Base-by-base conservation (phyloP, 2,113 vertebrate species). In the Poeciliopsis retropinna region DNA sequence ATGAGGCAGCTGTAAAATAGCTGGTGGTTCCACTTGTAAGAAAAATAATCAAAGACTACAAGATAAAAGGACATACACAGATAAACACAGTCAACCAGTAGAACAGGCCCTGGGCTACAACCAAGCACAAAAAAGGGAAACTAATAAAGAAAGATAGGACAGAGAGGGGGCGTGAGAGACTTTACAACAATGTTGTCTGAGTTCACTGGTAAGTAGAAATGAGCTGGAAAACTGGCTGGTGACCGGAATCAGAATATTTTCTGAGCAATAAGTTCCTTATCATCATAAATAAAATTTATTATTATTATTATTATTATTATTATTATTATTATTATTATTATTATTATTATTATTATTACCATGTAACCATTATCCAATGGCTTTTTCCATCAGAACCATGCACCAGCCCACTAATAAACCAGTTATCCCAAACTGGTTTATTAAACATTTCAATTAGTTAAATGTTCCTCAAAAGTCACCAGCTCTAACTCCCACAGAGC, bases 11-110 rank as follows among this genome's bases (percentile, higher is more conserved):
- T 70, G 73, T 88, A 76, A 89, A 87, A 84, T 76, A 81, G 82
- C 75, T 78, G 73, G 73, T 76, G 81, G 83, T 80, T 85, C 83
- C 88, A 89, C 85, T 89, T 87, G 84, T 79, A 78, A 87, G 80
- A 84, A 87, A 84, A 84, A 86, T 86, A 86, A 90, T 89, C 73
- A 89, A 90, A 88, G 83, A 84, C 76, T 71, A 79, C 60, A 76
- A 87, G 87, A 91, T 88, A 85, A 90, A 89, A 89, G 81, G 41
- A 74, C n/a, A 73, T 66, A 79, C 57, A 84, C 73, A 86, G 75
- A 81, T 67, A 84, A 75, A 83, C 78, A 87, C 10, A 44, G 37
- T 25, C 66, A 88, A 67, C 67, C 78, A 73, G 39, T 31, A 65
- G 68, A 73, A 78, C 60, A 78, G 25, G 71, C 78, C 76, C 67